These are phyloP conservation scores for Euzophera pinguis DNA, from an alignment of 2,888 invertebrate species.

Conservation along the genomic window DNA sequence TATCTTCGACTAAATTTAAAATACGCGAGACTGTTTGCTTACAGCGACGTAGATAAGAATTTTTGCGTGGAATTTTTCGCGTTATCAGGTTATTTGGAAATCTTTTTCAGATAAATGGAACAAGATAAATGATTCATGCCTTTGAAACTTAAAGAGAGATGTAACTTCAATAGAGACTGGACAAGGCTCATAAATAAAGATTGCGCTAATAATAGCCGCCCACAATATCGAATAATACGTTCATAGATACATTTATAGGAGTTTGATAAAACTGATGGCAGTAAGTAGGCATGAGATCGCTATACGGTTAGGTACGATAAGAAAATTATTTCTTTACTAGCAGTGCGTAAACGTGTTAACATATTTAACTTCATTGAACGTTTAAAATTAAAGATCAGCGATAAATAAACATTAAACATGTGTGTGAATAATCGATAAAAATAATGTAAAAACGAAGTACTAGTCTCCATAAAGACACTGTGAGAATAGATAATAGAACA, in stretches of 20 bases:
- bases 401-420: no score
- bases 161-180: constrained; percentile 8
- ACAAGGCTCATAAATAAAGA: constrained; percentile 17
- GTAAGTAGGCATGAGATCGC: neutral
- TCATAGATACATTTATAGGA: constrained; percentile 16
- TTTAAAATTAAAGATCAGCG: neutral
- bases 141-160: neutral
- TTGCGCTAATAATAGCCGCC: constrained; percentile 16
- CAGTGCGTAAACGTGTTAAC: neutral
- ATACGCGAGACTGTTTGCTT: neutral
- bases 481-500: no score
- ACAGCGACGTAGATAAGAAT: neutral
- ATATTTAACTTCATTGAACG: neutral
- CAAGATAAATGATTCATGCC: neutral
- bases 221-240: constrained; percentile 14
- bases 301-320: neutral
- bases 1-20: constrained; percentile 2
- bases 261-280: neutral
- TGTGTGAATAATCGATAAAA: no score
- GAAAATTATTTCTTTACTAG: neutral
- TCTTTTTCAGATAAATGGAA: neutral
- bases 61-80: constrained; percentile 2
- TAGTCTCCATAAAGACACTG: no score
- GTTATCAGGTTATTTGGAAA: constrained; percentile 2
- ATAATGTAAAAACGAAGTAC: no score